phyloP scores from a whole-genome alignment of 1,140 invertebrate species.

The Lineus longissimus region DNA sequence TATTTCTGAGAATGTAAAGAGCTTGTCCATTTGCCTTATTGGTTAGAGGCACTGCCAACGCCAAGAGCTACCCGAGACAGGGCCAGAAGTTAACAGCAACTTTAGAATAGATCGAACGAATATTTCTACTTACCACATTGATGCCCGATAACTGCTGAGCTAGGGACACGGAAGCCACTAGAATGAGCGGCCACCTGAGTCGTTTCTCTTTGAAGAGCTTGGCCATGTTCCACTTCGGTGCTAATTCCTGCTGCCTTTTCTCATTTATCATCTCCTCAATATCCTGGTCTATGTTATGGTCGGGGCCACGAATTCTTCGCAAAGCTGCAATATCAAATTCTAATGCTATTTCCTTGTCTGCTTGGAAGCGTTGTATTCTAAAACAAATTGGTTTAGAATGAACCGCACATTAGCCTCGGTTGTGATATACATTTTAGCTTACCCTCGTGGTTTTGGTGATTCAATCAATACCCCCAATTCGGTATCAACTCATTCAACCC shows the following conservation, averaged over 20 bases:
- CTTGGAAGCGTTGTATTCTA: no score
- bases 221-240: conserved; percentile 24
- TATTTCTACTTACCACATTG: conserved; percentile 69
- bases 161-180: conserved; percentile 69
- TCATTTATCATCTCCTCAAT: conserved; percentile 22
- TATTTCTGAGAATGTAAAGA: no score
- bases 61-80: no score
- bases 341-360: no score
- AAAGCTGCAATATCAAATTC: conserved; percentile 11
- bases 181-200: conserved; percentile 64
- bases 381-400: background rate
- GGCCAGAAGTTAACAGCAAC: background rate
- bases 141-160: conserved; percentile 80
- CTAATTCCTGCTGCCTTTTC: conserved; percentile 12
- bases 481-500: no score
- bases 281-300: conserved; percentile 17
- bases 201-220: conserved; percentile 24
- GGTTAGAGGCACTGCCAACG: no score
- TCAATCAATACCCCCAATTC: no score
- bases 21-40: no score
- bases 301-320: conserved; percentile 14
- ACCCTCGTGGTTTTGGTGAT: no score
- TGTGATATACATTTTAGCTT: no score
- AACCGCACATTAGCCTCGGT: no score
- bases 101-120: background rate